phyloP scores from a whole-genome alignment of 2,113 vertebrate species.

The Halcyon senegalensis region DNA sequence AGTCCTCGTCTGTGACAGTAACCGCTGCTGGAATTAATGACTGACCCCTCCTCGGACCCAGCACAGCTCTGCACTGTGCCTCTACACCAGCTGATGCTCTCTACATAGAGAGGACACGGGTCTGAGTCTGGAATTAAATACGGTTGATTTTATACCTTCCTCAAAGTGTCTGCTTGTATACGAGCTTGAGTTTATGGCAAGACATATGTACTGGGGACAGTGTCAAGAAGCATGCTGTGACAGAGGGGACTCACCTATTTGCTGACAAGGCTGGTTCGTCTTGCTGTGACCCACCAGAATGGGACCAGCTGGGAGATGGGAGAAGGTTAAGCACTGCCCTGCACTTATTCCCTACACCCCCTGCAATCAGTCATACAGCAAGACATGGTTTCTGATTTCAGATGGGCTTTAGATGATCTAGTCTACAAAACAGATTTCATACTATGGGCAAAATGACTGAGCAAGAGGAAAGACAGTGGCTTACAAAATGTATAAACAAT shows the following conservation, averaged over 20 bases:
- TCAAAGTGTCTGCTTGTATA: background rate
- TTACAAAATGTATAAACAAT: background rate
- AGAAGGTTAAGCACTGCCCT: background rate
- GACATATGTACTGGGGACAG: background rate
- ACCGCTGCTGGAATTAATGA: background rate
- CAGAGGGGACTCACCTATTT: background rate
- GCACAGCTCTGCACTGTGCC: background rate
- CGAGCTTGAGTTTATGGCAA: background rate
- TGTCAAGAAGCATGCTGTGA: fast-evolving
- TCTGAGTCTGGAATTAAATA: background rate
- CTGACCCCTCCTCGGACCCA: background rate
- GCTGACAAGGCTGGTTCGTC: background rate
- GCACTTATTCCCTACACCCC: background rate
- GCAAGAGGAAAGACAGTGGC: background rate
- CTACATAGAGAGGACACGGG: fast-evolving
- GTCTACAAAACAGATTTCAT: background rate
- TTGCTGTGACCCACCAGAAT: background rate
- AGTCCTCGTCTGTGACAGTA: background rate
- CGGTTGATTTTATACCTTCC: background rate
- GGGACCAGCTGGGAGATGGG: background rate
- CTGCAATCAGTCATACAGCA: background rate
- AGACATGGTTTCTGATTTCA: background rate
- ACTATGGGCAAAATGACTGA: background rate
- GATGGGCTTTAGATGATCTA: background rate
- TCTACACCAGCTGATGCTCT: background rate